Percentiles rank a stretch among this genome's conserved stretches.
Conservation (phyloP, 2,888 invertebrate genomes). For the Stenichneumon culpator region DNA sequence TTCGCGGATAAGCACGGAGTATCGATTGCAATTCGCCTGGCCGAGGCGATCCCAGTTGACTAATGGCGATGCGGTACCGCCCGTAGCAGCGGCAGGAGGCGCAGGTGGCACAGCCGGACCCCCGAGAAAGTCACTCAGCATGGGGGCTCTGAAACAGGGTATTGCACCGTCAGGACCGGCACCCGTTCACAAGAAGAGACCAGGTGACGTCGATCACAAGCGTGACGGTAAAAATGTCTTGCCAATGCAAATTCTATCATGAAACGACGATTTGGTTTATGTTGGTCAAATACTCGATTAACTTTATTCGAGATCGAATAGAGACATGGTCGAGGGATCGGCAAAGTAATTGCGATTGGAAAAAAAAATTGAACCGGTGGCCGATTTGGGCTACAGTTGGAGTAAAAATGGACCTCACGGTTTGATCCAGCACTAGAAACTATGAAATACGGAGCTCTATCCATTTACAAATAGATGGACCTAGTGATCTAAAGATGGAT, state of each 20-base stretch:
- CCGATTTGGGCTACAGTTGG: too few species aligned
- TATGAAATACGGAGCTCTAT: too few species aligned
- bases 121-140: conserved; percentile 94
- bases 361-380: too few species aligned
- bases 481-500: too few species aligned
- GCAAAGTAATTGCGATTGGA: too few species aligned
- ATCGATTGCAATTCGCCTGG: conserved; percentile 96
- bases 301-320: too few species aligned
- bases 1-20: conserved; percentile 93
- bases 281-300: too few species aligned
- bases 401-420: too few species aligned
- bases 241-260: conserved; percentile 16
- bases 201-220: conserved; percentile 88
- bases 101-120: conserved; percentile 85
- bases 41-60: conserved; percentile 89
- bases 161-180: conserved; percentile 85
- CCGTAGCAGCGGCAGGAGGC: conserved; percentile 85
- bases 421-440: too few species aligned
- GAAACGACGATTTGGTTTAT: background rate
- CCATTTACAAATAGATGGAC: too few species aligned
- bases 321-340: too few species aligned
- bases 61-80: conserved; percentile 86
- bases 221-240: conserved; percentile 79
- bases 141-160: conserved; percentile 92
- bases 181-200: conserved; percentile 90